Base-by-base conservation (phyloP, 2,113 vertebrate genomes). In the Ophiodon elongatus region DNA sequence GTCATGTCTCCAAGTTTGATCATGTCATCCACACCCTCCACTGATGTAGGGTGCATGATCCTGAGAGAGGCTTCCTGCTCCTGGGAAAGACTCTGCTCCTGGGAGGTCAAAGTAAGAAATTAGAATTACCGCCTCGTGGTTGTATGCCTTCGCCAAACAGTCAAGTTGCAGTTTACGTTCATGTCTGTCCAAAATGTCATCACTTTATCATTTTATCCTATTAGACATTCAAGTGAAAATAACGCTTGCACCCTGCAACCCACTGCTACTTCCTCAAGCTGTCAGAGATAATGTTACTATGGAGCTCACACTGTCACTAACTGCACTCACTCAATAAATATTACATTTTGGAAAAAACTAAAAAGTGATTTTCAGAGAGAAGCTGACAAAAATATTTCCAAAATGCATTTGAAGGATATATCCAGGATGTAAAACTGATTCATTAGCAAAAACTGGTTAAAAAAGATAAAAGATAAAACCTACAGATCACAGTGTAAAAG, bases 1-100 rank as follows among this genome's bases (percentile, higher is more conserved):
- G 95, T 95, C 91, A 99, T 94, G 68, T 99, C 98, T 11, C 97
- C 98, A 0, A 99, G 95, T 54, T 88, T 41, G 84, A 99, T 98
- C 98, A 99, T 99, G 93, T 99, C 97, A 2, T 98, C 97, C 27
- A 99, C 97, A 1, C 97, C 97, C 41, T 96, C 94, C 25, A 90
- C 95, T 0, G 96, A 98, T 21, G 96, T 97, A 0, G 96, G 96
- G 89, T 99, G 97, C 98, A 99, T 99, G 45, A 93, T 86, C 27
- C 21, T 92, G 77, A 99, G 92, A n/a, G 85, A 83, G 31, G 86
- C 89, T 45, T 95, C 92, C 83, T 95, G 92, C 47, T 93, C 93
- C 17, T 76, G 73, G 0, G 54, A 90, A 84, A 99, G 92, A 91
- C 90, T 94, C 75, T 92, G 93, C 69, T 99, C 97, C 98, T 99